Evolutionary conservation across 2,113 vertebrate genomes (phyloP).

Genomic region (Ictalurus furcatus): DNA sequence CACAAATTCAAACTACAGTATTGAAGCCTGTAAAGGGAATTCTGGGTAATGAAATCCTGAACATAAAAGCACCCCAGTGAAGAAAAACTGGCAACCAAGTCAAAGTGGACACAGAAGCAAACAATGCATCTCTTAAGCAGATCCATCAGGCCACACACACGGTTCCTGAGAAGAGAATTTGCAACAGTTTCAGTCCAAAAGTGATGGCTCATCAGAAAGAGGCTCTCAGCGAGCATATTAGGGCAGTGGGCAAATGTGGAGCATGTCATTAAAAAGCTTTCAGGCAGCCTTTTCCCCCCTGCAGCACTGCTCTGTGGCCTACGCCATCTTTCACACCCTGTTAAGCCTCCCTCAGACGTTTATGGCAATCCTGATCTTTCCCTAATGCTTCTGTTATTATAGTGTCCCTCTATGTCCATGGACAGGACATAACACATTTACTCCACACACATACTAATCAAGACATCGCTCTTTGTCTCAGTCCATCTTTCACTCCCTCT

Average conservation of each 20-base stretch:
- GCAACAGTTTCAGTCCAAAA: conserved; percentile 46
- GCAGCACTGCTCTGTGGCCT: conserved; percentile 18
- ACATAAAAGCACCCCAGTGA: conserved; percentile 30
- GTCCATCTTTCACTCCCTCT: neutral
- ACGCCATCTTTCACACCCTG: conserved; percentile 44
- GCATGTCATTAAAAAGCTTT: conserved; percentile 51
- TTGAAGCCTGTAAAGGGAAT: conserved; percentile 28
- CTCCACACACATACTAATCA: conserved; percentile 5
- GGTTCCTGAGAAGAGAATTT: conserved; percentile 36
- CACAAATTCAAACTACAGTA: conserved; percentile 2
- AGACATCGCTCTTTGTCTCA: neutral
- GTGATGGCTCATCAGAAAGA: conserved; percentile 48
- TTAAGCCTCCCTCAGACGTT: conserved; percentile 41
- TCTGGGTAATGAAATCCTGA: conserved; percentile 38
- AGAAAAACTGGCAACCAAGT: conserved; percentile 36
- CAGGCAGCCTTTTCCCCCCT: conserved; percentile 21
- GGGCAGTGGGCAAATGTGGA: conserved; percentile 34
- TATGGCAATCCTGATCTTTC: conserved; percentile 39
- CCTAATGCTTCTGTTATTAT: conserved; percentile 35
- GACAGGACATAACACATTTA: neutral
- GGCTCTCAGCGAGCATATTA: conserved; percentile 43
- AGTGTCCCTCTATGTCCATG: neutral
- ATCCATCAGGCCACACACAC: conserved; percentile 1
- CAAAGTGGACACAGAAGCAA: conserved; percentile 1
- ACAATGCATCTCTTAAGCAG: conserved; percentile 37